phyloP scores from a whole-genome alignment of 1,140 invertebrate species.

The Heliconius hewitsoni region DNA sequence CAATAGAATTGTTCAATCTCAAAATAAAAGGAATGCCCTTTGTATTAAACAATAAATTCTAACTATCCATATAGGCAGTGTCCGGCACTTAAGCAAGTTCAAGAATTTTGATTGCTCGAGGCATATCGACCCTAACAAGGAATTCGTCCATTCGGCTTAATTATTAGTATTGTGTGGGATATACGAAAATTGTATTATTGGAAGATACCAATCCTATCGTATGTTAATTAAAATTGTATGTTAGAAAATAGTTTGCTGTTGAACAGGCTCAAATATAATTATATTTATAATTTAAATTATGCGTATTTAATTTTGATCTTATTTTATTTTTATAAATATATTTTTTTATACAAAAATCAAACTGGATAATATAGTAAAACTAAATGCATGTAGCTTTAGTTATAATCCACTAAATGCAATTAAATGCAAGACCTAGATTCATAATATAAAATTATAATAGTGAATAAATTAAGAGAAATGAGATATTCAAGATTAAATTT shows the following conservation, averaged over 20 bases:
- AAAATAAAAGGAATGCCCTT: background rate
- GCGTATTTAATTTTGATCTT: too few relatives aligned
- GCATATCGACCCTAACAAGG: conserved; percentile 30
- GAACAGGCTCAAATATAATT: background rate
- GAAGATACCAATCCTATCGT: conserved; percentile 9
- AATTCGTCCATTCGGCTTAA: conserved; percentile 33
- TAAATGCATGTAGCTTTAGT: too few relatives aligned
- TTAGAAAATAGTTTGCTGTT: background rate
- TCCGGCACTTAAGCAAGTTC: conserved; percentile 26
- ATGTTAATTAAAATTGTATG: conserved; percentile 13
- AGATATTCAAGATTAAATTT: conserved; percentile 18
- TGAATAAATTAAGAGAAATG: conserved; percentile 15
- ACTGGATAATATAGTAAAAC: too few relatives aligned
- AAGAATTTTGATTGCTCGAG: conserved; percentile 46
- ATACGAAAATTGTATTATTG: conserved; percentile 25
- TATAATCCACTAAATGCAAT: background rate
- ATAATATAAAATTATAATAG: background rate
- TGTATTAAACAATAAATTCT: conserved; percentile 12
- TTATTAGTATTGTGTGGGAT: conserved; percentile 18
- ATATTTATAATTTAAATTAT: background rate
- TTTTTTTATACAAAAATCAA: too few relatives aligned
- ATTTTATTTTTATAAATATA: too few relatives aligned
- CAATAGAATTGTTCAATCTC: background rate
- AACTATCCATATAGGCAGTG: conserved; percentile 14
- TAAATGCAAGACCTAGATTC: background rate